Evolutionary conservation across 2,113 vertebrate species (phyloP).

Genomic region (Aegotheles bennettii): DNA sequence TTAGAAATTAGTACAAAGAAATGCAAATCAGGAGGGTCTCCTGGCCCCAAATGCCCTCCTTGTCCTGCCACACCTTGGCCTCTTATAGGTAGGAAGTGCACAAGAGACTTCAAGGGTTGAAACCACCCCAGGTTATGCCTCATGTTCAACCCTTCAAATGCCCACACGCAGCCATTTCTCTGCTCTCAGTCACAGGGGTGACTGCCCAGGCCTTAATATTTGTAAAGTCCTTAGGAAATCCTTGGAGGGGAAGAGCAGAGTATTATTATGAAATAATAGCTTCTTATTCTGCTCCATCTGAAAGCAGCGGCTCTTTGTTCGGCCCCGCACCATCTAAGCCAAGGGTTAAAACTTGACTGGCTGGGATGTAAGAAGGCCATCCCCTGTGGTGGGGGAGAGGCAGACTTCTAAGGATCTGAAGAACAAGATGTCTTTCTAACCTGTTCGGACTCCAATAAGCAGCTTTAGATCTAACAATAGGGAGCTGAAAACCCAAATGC

Average conservation of each 20-base stretch:
- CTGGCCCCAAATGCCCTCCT: neutral
- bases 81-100: neutral
- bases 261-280: slow-evolving; percentile 51
- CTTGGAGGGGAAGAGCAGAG: slow-evolving; percentile 2
- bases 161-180: slow-evolving; percentile 25
- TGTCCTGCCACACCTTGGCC: neutral
- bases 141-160: neutral
- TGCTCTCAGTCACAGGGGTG: neutral
- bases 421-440: slow-evolving; percentile 54
- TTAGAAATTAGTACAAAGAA: neutral
- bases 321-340: neutral
- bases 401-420: slow-evolving; percentile 15
- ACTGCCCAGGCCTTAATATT: slow-evolving; percentile 17
- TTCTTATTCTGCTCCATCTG: slow-evolving; percentile 36
- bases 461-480: slow-evolving; percentile 61
- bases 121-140: neutral
- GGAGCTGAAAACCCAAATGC: slow-evolving; percentile 47
- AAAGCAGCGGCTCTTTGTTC: slow-evolving; percentile 35
- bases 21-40: neutral
- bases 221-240: slow-evolving; percentile 49
- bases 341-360: slow-evolving; percentile 48
- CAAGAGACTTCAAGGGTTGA: neutral
- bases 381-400: neutral
- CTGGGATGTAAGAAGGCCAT: slow-evolving; percentile 11
- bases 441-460: slow-evolving; percentile 31